These are phyloP conservation scores for Cromileptes altivelis DNA, from an alignment of 2,113 vertebrate species.

Conservation along the genomic window DNA sequence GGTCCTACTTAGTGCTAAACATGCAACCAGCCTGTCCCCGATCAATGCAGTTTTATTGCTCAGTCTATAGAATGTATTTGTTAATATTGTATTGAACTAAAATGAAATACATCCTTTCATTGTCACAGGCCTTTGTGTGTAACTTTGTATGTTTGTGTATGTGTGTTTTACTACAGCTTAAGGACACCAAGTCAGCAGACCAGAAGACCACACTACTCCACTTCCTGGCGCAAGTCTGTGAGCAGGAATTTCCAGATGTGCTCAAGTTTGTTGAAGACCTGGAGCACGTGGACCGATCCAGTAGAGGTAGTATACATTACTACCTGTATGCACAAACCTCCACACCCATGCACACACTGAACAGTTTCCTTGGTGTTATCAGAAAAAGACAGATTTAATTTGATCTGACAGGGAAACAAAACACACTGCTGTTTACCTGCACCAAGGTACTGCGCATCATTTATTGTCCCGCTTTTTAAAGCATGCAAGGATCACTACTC, in stretches of 20 bases:
- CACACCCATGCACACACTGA: background rate
- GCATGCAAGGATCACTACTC: background rate
- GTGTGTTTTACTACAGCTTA: slow-evolving; percentile 84
- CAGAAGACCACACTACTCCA: slow-evolving; percentile 95
- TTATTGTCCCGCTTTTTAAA: background rate
- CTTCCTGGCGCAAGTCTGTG: slow-evolving; percentile 94
- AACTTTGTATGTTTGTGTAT: background rate
- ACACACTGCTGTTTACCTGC: background rate
- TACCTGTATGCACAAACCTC: background rate
- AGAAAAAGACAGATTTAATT: background rate
- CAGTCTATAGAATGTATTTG: background rate
- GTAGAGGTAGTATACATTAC: slow-evolving; percentile 85
- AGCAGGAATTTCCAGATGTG: slow-evolving; percentile 91
- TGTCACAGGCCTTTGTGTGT: background rate
- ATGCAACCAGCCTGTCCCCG: background rate
- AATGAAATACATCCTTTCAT: background rate
- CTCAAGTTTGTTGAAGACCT: slow-evolving; percentile 92
- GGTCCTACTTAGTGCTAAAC: background rate
- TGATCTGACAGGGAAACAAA: background rate
- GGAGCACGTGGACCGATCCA: slow-evolving; percentile 94
- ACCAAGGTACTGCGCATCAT: background rate
- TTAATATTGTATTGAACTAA: too few relatives aligned
- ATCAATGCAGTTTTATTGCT: background rate
- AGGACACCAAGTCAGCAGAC: slow-evolving; percentile 95
- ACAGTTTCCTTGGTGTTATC: background rate